A percentile compares a stretch with the other conserved stretches of the same genome.
Conservation (phyloP, 2,797 vertebrate genomes). For the Pantherophis vulpinus region DNA sequence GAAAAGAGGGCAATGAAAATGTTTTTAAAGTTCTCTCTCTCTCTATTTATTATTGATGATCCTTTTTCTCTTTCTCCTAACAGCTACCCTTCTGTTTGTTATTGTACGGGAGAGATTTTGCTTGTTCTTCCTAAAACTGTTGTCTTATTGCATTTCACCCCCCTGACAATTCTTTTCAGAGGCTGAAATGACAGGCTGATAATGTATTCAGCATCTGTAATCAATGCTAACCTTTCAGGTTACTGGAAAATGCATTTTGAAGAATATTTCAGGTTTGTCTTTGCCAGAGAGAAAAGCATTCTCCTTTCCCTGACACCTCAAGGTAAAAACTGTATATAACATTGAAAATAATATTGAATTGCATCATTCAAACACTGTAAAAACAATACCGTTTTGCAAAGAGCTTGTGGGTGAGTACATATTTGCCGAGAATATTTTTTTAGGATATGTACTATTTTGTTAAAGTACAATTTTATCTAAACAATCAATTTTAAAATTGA, state of each 20-base stretch:
- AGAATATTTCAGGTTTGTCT: not conserved
- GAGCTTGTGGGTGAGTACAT: not conserved
- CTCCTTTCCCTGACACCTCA: not conserved
- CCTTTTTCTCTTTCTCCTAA: not conserved
- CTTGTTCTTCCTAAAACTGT: not conserved
- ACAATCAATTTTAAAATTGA: not conserved
- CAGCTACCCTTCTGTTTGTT: not conserved
- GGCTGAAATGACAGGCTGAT: not conserved
- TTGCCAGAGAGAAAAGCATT: not conserved
- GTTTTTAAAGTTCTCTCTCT: not conserved
- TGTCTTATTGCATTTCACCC: not conserved
- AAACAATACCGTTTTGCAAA: conserved; percentile 42
- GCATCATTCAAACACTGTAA: conserved; percentile 8
- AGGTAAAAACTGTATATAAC: not conserved
- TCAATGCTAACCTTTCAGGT: not conserved
- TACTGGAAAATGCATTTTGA: conserved; percentile 8
- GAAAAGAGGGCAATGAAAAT: not conserved
- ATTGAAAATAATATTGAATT: not conserved
- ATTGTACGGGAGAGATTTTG: not conserved
- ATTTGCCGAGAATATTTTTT: conserved; percentile 26
- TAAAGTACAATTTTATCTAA: not conserved
- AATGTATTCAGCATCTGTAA: not conserved
- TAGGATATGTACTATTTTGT: not conserved
- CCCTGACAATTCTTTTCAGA: not conserved
- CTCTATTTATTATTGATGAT: not conserved